These are phyloP conservation scores for Magallana gigas DNA, from an alignment of 1,140 invertebrate genomes.

Conservation along the genomic window DNA sequence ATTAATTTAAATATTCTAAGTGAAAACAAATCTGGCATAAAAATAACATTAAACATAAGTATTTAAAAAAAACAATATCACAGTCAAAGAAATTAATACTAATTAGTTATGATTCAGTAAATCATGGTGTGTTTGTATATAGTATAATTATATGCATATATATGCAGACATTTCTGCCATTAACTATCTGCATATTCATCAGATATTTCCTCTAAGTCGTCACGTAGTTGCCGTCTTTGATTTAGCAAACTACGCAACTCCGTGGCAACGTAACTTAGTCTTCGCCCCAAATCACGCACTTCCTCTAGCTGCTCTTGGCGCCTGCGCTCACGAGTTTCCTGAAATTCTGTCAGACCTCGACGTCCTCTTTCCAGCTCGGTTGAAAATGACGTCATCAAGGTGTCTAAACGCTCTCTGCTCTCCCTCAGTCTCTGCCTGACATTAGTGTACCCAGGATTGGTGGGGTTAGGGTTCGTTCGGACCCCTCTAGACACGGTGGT, in stretches of 20 bases:
- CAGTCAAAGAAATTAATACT: not conserved
- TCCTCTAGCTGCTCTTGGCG: slow-evolving; percentile 72
- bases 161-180: not conserved
- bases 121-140: no score
- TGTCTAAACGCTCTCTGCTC: slow-evolving; percentile 67
- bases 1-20: slow-evolving; percentile 5
- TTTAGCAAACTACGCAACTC: slow-evolving; percentile 69
- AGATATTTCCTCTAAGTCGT: slow-evolving; percentile 53
- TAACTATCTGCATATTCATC: slow-evolving; percentile 47
- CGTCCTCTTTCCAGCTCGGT: slow-evolving; percentile 69
- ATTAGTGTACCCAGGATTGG: slow-evolving; percentile 8
- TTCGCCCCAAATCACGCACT: slow-evolving; percentile 70
- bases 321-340: slow-evolving; percentile 68
- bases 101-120: not conserved
- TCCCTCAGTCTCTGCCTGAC: slow-evolving; percentile 71
- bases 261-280: slow-evolving; percentile 71
- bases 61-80: not conserved
- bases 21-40: not conserved
- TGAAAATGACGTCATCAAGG: slow-evolving; percentile 69
- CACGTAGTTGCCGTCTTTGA: slow-evolving; percentile 61
- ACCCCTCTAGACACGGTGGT: not conserved
- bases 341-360: slow-evolving; percentile 66
- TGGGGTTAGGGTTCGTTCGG: slow-evolving; percentile 25
- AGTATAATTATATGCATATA: no score
- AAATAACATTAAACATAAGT: not conserved